Percentiles rank a stretch among this genome's conserved stretches.
These are phyloP conservation scores for Drosophila albomicans DNA, from an alignment of 1,140 invertebrate genomes.

Conservation along the genomic window DNA sequence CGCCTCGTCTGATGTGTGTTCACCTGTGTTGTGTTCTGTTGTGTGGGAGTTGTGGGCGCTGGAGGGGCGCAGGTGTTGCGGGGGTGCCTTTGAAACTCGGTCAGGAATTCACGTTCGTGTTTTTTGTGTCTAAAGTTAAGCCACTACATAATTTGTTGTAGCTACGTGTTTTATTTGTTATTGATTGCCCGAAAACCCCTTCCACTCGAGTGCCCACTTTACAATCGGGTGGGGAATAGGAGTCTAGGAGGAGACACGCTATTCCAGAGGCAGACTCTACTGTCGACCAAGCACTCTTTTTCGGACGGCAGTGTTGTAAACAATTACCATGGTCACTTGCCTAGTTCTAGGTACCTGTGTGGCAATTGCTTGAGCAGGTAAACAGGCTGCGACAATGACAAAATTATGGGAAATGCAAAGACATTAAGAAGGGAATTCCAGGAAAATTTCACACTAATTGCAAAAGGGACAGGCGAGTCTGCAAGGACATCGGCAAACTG, in stretches of 20 bases:
- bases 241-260: not conserved
- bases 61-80: not conserved
- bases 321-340: slow-evolving; percentile 8
- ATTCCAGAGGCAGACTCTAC: not conserved
- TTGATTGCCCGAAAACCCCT: slow-evolving; percentile 62
- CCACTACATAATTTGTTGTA: slow-evolving; percentile 61
- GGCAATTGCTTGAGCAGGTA: slow-evolving; percentile 1
- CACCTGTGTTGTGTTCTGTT: slow-evolving; percentile 53
- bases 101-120: slow-evolving; percentile 67
- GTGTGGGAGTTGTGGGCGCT: not conserved
- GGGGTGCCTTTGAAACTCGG: slow-evolving; percentile 63
- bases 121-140: slow-evolving; percentile 73
- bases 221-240: not conserved
- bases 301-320: slow-evolving; percentile 20
- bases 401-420: slow-evolving; percentile 30
- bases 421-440: slow-evolving; percentile 40
- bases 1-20: slow-evolving; percentile 55
- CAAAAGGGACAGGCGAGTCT: slow-evolving; percentile 19
- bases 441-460: slow-evolving; percentile 58
- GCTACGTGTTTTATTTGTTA: slow-evolving; percentile 56
- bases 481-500: slow-evolving; percentile 18
- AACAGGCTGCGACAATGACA: slow-evolving; percentile 41
- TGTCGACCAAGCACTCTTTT: slow-evolving; percentile 9
- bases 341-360: slow-evolving; percentile 26
- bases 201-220: slow-evolving; percentile 47